These are phyloP conservation scores for Cladopsammia gracilis DNA, from an alignment of 64 coral and sea anemone species.

Conservation along the genomic window DNA sequence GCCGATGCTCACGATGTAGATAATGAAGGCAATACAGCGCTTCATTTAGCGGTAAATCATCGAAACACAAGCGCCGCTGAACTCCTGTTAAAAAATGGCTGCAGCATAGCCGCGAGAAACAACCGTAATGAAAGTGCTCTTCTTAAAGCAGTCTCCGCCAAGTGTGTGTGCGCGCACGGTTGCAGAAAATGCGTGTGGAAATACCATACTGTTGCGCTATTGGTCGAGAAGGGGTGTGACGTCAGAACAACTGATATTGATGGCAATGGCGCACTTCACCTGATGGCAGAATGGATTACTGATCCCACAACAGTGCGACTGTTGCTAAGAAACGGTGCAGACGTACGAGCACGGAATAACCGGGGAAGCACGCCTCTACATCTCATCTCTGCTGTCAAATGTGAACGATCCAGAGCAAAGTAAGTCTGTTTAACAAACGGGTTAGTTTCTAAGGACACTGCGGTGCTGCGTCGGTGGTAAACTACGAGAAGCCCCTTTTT, in stretches of 20 bases:
- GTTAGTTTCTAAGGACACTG: neutral
- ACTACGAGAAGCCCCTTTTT: no score
- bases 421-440: neutral
- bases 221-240: slow-evolving; percentile 73
- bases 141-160: slow-evolving; percentile 72
- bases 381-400: slow-evolving; percentile 59
- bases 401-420: slow-evolving; percentile 72
- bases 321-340: slow-evolving; percentile 72
- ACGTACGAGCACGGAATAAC: slow-evolving; percentile 66
- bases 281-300: slow-evolving; percentile 64
- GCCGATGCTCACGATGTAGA: slow-evolving; percentile 63
- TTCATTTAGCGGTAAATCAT: slow-evolving; percentile 78
- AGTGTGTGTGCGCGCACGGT: slow-evolving; percentile 80
- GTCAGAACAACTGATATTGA: slow-evolving; percentile 69
- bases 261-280: slow-evolving; percentile 65
- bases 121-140: slow-evolving; percentile 70
- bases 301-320: slow-evolving; percentile 63
- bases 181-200: slow-evolving; percentile 91
- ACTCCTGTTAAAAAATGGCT: slow-evolving; percentile 66
- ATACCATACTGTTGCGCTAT: slow-evolving; percentile 81
- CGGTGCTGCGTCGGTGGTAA: no score
- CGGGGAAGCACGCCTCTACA: slow-evolving; percentile 78
- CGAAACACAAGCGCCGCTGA: slow-evolving; percentile 81
- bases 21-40: slow-evolving; percentile 64
- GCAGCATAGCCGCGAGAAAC: slow-evolving; percentile 56